These are phyloP conservation scores for Alectoris magna DNA, from an alignment of 2,797 vertebrate genomes.

Conservation along the genomic window DNA sequence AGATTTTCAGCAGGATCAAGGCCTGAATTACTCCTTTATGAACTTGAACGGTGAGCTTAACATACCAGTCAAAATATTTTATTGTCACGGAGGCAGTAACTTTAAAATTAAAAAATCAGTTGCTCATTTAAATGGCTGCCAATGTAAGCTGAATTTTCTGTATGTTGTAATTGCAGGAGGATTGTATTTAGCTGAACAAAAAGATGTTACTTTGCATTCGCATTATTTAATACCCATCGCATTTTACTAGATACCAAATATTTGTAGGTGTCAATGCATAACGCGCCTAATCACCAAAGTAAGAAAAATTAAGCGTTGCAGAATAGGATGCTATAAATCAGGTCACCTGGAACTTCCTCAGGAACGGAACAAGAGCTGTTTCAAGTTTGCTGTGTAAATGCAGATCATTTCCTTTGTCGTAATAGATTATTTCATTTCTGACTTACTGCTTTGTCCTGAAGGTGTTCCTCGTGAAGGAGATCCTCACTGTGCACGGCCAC, in stretches of 20 bases:
- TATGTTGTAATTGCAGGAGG: conserved; percentile 13
- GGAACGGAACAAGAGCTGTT: conserved; percentile 41
- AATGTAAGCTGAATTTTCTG: conserved; percentile 5
- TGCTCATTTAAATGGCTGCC: background rate
- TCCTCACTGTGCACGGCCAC: background rate
- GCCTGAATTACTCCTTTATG: background rate
- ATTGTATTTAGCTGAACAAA: conserved; percentile 66
- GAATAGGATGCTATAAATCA: conserved; percentile 51
- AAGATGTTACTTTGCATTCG: conserved; percentile 49
- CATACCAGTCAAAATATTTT: background rate
- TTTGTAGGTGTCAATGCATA: conserved; percentile 66
- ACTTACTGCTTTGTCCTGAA: conserved; percentile 50
- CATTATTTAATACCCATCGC: conserved; percentile 66
- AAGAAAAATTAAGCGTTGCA: conserved; percentile 51
- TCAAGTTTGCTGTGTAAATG: conserved; percentile 41
- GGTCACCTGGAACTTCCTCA: conserved; percentile 29
- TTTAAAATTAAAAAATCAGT: conserved; percentile 19
- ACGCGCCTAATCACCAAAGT: conserved; percentile 55
- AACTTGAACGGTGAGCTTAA: background rate
- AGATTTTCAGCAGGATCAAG: background rate
- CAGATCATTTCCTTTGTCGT: conserved; percentile 36
- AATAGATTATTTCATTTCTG: conserved; percentile 47
- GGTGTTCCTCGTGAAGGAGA: conserved; percentile 23
- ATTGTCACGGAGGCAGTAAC: background rate
- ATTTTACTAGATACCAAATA: conserved; percentile 66